Conservation (phyloP, 2,113 vertebrate genomes). For the rabbit (Oryctolagus cuniculus) region mOryCun1.1 NC_091435.1:38333001-38333500, state of each 20-base stretch:
- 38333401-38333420: not conserved
- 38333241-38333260: too few species aligned
- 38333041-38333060: not conserved
- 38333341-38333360: not conserved
- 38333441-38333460: not conserved
- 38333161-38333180: too few species aligned
- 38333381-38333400: not conserved
- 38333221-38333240: too few species aligned
- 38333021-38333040: not conserved
- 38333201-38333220: too few species aligned
- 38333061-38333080: not conserved
- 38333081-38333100: not conserved
- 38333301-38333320: too few species aligned
- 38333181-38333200: too few species aligned
- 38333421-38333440: not conserved
- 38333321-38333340: not conserved
- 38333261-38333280: too few species aligned
- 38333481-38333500: not conserved
- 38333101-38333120: not conserved
- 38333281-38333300: too few species aligned
- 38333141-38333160: too few species aligned
- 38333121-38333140: too few species aligned
- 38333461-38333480: not conserved
- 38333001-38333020: not conserved
- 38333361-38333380: too few species aligned